Percentiles rank a stretch among this genome's conserved stretches.
Conservation (phyloP, 2,113 vertebrate genomes). For the Nycticorax nycticorax region DNA sequence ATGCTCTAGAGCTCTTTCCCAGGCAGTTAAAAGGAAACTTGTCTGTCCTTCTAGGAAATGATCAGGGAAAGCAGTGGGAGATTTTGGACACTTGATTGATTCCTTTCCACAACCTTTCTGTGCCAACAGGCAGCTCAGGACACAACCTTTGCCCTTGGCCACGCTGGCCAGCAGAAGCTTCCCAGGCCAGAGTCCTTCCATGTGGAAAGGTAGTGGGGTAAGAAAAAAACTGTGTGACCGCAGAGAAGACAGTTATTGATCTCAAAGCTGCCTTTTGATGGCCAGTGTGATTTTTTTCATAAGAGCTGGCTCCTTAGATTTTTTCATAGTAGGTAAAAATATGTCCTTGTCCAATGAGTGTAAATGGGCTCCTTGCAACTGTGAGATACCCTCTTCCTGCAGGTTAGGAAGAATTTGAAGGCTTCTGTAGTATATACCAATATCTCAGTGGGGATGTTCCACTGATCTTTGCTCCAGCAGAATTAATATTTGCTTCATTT, state of each 20-base stretch:
- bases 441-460: not conserved
- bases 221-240: not conserved
- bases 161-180: not conserved
- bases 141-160: not conserved
- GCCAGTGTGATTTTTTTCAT: not conserved
- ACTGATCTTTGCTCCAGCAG: conserved; percentile 5
- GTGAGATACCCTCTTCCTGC: not conserved
- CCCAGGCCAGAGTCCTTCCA: not conserved
- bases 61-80: not conserved
- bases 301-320: not conserved
- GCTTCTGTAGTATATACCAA: not conserved
- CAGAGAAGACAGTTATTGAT: not conserved
- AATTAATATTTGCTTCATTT: conserved; percentile 34
- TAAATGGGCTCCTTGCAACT: not conserved
- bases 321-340: not conserved
- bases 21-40: not conserved
- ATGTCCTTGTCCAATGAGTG: not conserved
- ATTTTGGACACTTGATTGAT: not conserved
- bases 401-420: not conserved
- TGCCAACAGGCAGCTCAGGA: not conserved
- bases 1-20: not conserved
- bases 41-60: not conserved
- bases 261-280: not conserved
- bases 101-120: not conserved
- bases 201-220: not conserved